A percentile compares a stretch with the other conserved stretches of the same genome.
phyloP scores from a whole-genome alignment of 2,888 invertebrate species.

The Hemaris fuciformis region DNA sequence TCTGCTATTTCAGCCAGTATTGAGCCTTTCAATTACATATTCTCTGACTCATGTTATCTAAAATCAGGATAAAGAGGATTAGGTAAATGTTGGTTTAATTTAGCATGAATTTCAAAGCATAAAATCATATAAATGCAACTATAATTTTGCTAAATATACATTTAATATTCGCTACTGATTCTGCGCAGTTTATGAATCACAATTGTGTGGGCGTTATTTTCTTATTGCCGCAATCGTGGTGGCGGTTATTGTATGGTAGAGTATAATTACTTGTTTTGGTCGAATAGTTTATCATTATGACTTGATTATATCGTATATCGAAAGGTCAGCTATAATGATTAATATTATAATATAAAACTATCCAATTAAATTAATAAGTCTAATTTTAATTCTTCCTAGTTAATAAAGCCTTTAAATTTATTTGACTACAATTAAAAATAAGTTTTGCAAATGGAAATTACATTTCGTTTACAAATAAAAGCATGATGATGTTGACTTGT shows the following conservation, averaged over 20 bases:
- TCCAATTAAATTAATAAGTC: too few species aligned
- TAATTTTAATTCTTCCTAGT: too few species aligned
- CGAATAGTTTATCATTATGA: slow-evolving; percentile 22
- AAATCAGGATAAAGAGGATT: too few species aligned
- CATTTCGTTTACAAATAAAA: too few species aligned
- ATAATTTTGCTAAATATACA: neutral
- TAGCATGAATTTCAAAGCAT: neutral
- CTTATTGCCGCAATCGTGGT: slow-evolving; percentile 34
- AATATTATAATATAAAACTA: neutral
- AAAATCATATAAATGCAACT: neutral
- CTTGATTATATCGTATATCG: neutral
- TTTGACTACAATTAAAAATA: too few species aligned
- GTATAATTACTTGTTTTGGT: slow-evolving; percentile 33
- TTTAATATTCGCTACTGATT: neutral
- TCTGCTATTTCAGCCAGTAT: too few species aligned
- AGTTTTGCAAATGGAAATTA: too few species aligned
- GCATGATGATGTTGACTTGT: too few species aligned
- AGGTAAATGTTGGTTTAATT: too few species aligned
- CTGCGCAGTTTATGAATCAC: slow-evolving; percentile 36
- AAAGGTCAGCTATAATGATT: neutral
- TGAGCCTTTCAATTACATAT: too few species aligned
- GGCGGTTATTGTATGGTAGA: slow-evolving; percentile 27
- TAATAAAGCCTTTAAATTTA: too few species aligned
- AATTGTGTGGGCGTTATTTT: slow-evolving; percentile 45
- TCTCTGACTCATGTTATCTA: too few species aligned